A percentile compares a stretch with the other conserved stretches of the same genome.
Conservation (phyloP, 2,113 vertebrate genomes). For the Chionodraco myersi region DNA sequence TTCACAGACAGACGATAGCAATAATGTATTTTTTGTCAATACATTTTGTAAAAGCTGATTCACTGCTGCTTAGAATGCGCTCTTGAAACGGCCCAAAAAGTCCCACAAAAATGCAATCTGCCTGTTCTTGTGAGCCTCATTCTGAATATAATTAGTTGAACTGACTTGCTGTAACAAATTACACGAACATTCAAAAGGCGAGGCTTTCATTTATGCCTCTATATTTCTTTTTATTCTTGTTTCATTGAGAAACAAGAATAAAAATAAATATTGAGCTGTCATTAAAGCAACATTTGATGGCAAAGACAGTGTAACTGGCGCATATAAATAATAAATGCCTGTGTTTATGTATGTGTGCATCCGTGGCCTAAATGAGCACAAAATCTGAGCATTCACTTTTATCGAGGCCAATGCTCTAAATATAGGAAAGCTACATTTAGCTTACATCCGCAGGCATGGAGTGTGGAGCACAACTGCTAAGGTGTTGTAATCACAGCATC, state of each 20-base stretch:
- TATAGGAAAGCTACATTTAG: slow-evolving; percentile 61
- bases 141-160: background rate
- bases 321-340: background rate
- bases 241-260: no score
- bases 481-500: slow-evolving; percentile 18
- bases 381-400: slow-evolving; percentile 41
- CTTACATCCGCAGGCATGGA: slow-evolving; percentile 5
- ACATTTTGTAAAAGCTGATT: background rate
- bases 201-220: background rate
- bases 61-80: background rate
- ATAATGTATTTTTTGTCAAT: background rate
- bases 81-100: no score
- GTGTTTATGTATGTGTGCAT: slow-evolving; percentile 3
- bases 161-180: background rate
- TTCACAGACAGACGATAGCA: background rate
- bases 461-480: background rate
- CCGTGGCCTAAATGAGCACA: slow-evolving; percentile 23
- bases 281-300: slow-evolving; percentile 26
- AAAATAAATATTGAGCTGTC: background rate
- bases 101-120: no score
- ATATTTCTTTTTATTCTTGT: no score
- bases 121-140: background rate
- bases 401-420: slow-evolving; percentile 58
- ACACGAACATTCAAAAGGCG: background rate
- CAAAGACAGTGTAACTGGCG: slow-evolving; percentile 1